Percentiles rank a stretch among this genome's conserved stretches.
phyloP scores from a whole-genome alignment of 2,113 vertebrate species.

The Chinchilla lanigera region DNA sequence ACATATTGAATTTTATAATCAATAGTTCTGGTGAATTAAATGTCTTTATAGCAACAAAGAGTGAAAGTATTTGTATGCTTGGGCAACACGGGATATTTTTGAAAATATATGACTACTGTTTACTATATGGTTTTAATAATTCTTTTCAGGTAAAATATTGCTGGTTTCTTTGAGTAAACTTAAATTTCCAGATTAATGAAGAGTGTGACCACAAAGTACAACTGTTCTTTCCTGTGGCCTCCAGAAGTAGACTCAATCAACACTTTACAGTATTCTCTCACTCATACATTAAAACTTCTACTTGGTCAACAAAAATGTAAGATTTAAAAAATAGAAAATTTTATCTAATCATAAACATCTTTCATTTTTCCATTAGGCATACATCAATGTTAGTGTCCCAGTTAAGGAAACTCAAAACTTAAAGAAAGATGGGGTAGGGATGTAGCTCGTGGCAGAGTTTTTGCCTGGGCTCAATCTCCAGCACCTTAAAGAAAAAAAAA shows the following conservation, averaged over 20 bases:
- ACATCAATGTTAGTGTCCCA: slow-evolving; percentile 43
- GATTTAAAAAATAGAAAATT: slow-evolving; percentile 30
- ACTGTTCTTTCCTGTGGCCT: background rate
- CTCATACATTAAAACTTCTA: slow-evolving; percentile 1
- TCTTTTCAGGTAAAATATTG: slow-evolving; percentile 35
- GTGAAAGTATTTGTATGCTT: slow-evolving; percentile 34
- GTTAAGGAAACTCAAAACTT: slow-evolving; percentile 38
- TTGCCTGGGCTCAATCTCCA: background rate
- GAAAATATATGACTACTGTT: slow-evolving; percentile 44
- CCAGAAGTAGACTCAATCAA: background rate
- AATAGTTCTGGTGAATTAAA: slow-evolving; percentile 18
- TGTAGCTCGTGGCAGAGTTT: background rate
- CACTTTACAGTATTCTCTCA: slow-evolving; percentile 18
- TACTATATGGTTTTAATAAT: slow-evolving; percentile 32
- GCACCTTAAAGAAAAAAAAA: background rate
- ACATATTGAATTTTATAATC: slow-evolving; percentile 49
- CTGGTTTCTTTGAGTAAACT: slow-evolving; percentile 58
- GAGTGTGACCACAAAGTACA: slow-evolving; percentile 14
- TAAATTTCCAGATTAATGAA: slow-evolving; percentile 40
- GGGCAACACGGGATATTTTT: background rate
- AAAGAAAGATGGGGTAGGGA: background rate
- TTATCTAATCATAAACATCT: slow-evolving; percentile 29
- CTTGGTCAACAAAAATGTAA: slow-evolving; percentile 44
- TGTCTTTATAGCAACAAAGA: slow-evolving; percentile 29
- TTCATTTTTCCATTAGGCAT: background rate